Percentiles rank a stretch among this genome's conserved stretches.
phyloP scores from a whole-genome alignment of 1,140 invertebrate species.

The Protaetia brevitarsis region DNA sequence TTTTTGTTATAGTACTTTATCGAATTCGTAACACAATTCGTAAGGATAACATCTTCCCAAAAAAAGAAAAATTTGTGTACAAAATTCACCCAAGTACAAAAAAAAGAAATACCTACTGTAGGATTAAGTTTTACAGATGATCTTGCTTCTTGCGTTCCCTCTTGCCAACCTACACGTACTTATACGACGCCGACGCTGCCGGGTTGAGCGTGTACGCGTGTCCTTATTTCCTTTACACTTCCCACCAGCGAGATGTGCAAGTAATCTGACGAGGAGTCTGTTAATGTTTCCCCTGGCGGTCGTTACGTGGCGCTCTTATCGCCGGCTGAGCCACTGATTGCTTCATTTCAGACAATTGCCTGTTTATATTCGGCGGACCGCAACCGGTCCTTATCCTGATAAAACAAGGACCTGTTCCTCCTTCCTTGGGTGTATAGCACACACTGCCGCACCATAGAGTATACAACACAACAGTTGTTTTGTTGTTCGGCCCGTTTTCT shows the following conservation, averaged over 20 bases:
- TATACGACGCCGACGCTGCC: no score
- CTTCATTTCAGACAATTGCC: slow-evolving; percentile 52
- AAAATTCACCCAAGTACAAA: no score
- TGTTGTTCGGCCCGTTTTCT: slow-evolving; percentile 31
- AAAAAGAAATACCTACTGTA: no score
- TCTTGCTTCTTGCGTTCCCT: no score
- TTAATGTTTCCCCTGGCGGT: slow-evolving; percentile 50
- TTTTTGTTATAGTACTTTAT: no score
- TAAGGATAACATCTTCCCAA: no score
- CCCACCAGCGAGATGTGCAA: slow-evolving; percentile 45
- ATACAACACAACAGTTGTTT: slow-evolving; percentile 26
- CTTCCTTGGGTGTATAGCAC: no score
- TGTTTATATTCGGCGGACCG: slow-evolving; percentile 50
- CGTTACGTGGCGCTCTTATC: slow-evolving; percentile 50
- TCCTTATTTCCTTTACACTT: slow-evolving; percentile 31
- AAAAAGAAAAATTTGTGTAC: no score
- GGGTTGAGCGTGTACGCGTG: background rate
- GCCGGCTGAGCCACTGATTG: slow-evolving; percentile 50
- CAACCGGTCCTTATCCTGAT: slow-evolving; percentile 43
- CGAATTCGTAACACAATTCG: no score
- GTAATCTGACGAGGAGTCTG: slow-evolving; percentile 52
- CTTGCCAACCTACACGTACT: no score
- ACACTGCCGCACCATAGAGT: background rate
- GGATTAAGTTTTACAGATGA: no score
- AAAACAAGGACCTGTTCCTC: slow-evolving; percentile 40